phyloP scores from a whole-genome alignment of 2,888 invertebrate species.

The Platerodrilus igneus region DNA sequence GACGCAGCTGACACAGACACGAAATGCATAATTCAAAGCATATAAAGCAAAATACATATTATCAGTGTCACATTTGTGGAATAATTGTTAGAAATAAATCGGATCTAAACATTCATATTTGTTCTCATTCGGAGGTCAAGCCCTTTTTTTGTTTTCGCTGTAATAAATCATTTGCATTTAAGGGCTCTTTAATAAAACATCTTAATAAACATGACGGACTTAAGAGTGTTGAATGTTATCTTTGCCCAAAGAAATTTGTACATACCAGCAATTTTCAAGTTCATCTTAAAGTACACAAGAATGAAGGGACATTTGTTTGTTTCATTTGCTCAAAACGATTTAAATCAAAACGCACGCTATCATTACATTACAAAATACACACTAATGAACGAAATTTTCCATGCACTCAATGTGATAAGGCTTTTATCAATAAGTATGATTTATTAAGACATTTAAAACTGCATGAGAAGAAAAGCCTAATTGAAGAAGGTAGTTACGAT shows the following conservation, averaged over 20 bases:
- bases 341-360: slow-evolving; percentile 27
- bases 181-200: slow-evolving; percentile 27
- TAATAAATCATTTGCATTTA: slow-evolving; percentile 23
- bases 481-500: slow-evolving; percentile 26
- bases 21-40: slow-evolving; percentile 13
- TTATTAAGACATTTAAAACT: slow-evolving; percentile 26
- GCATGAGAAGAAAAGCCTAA: slow-evolving; percentile 27
- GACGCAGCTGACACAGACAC: too few relatives aligned
- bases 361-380: slow-evolving; percentile 29
- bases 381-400: slow-evolving; percentile 29
- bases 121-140: slow-evolving; percentile 24
- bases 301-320: slow-evolving; percentile 26
- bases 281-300: slow-evolving; percentile 28
- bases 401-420: slow-evolving; percentile 30
- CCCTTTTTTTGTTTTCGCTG: slow-evolving; percentile 28
- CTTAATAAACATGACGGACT: slow-evolving; percentile 25
- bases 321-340: slow-evolving; percentile 28
- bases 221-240: slow-evolving; percentile 26
- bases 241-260: slow-evolving; percentile 29
- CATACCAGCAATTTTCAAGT: slow-evolving; percentile 29
- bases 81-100: slow-evolving; percentile 25
- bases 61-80: slow-evolving; percentile 31
- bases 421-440: slow-evolving; percentile 30
- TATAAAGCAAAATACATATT: slow-evolving; percentile 13
- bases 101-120: slow-evolving; percentile 25